Base-by-base conservation (phyloP, 2,888 invertebrate species). In the Cheilosia pagana region DNA sequence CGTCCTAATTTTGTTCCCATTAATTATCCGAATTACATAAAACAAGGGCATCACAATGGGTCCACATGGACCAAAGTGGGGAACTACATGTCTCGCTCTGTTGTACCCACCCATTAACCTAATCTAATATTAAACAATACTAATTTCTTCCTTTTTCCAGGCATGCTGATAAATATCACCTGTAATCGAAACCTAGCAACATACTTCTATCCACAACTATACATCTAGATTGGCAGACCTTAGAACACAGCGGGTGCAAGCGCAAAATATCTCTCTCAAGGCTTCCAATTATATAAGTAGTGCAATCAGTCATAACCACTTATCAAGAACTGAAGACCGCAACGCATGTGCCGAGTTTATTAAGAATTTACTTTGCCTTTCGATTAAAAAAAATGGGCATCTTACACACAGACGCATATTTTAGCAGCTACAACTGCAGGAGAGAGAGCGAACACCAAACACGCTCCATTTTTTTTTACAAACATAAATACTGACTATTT, bases 271-370 rank as follows among this genome's bases (percentile, higher is more conserved):
- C 12, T 25, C 55, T 60, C 55, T 70, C 35, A 83, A 81, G 85
- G 85, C 85, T 85, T 85, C 85, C 85, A 85, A 81, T 14, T 25
- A 50, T 25, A 50, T 50, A 81, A 71, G 60, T 81, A 81, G 85
- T 85, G 85, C 85, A 85, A 85, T 85, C 85, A 79, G 75, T 81
- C 70, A 77, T 81, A 71, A 62, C 57, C 85, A 85, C 74, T 60
- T 48, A 70, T 31, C 21, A 43, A 70, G 65, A 83, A 79, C 79
- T 83, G 81, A 85, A 76, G 55, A 76, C 31, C 70, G 75, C 60
- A 81, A 85, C 75, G 85, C 81, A 71, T 85, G 75, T 85, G 81
- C 75, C 59, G 85, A 81, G 50, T 85, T 35, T 35, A 71, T 65
- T 75, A 71, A 50, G 57, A 48, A 78, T 75, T 75, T 75, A 63